phyloP scores from a whole-genome alignment of 2,113 vertebrate genomes.

The Aramus guarauna region DNA sequence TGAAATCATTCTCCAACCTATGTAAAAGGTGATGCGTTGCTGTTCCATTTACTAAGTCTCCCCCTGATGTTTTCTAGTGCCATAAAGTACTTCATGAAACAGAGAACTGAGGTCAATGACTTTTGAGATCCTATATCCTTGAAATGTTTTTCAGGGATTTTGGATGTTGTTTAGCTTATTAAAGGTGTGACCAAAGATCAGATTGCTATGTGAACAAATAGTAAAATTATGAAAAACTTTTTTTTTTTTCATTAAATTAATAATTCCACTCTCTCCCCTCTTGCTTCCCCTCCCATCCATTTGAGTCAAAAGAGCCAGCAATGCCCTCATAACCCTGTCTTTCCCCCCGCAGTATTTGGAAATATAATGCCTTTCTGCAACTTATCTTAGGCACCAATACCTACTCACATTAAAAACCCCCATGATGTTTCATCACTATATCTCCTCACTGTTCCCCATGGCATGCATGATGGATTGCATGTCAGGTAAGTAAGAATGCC shows the following conservation, averaged over 20 bases:
- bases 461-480: accelerated
- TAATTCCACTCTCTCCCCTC: not conserved
- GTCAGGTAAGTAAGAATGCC: not conserved
- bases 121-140: not conserved
- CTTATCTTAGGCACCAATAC: not conserved
- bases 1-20: not conserved
- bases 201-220: not conserved
- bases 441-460: not conserved
- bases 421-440: not conserved
- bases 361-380: not conserved
- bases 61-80: not conserved
- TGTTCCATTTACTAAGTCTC: not conserved
- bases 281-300: not conserved
- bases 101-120: not conserved
- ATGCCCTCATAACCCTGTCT: not conserved
- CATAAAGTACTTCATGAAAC: not conserved
- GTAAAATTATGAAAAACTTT: not conserved
- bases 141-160: not conserved
- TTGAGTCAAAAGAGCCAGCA: not conserved
- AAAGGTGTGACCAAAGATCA: not conserved
- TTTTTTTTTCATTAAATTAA: not conserved
- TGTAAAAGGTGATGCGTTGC: not conserved
- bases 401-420: not conserved
- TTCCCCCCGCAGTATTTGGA: not conserved
- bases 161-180: not conserved